A percentile compares a stretch with the other conserved stretches of the same genome.
These are phyloP conservation scores for Trichosurus vulpecula DNA, from an alignment of 2,797 vertebrate genomes.

Conservation along the genomic window DNA sequence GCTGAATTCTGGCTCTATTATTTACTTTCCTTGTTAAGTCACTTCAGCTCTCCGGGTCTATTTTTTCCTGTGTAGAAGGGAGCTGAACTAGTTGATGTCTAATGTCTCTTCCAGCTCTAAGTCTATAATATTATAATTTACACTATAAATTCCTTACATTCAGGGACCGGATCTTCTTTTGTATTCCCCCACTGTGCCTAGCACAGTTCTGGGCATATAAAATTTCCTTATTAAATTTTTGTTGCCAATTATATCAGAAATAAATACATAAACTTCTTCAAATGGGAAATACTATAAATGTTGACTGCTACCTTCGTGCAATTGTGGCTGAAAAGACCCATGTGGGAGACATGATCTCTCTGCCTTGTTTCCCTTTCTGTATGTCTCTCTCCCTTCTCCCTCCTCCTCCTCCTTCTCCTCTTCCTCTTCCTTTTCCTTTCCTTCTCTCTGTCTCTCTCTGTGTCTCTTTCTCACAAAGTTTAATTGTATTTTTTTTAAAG, in stretches of 20 bases:
- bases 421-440: neutral
- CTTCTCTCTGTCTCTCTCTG: neutral
- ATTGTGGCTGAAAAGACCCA: neutral
- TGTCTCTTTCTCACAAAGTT: neutral
- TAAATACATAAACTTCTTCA: neutral
- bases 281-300: accelerated
- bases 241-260: neutral
- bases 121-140: neutral
- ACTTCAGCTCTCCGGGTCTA: neutral
- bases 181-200: accelerated
- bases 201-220: neutral
- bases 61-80: neutral
- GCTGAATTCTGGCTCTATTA: neutral
- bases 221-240: neutral
- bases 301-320: neutral
- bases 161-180: neutral
- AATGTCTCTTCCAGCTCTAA: neutral
- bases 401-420: no score
- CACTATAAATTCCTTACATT: neutral
- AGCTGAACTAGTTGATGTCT: neutral
- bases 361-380: neutral
- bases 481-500: neutral
- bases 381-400: neutral
- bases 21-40: neutral
- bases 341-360: accelerated